Conservation (phyloP, 2,888 invertebrate species). For the Eilema caniola region DNA sequence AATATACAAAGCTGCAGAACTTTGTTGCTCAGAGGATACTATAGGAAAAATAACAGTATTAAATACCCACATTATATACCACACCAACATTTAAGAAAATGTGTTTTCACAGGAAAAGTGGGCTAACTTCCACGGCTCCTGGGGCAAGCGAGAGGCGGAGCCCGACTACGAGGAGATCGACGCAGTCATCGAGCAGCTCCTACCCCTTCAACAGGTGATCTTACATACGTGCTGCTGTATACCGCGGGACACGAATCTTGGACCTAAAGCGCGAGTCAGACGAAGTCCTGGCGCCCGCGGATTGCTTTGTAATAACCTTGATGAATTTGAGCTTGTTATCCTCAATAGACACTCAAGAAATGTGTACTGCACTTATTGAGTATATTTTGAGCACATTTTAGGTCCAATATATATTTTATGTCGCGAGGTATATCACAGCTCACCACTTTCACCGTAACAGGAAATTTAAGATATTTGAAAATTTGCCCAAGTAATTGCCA, state of each 20-base stretch:
- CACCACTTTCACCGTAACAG: not conserved
- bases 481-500: not conserved
- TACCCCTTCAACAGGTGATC: conserved; percentile 71
- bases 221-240: not conserved
- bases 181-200: conserved; percentile 68
- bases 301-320: too few relatives aligned
- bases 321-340: too few relatives aligned
- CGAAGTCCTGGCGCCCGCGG: too few relatives aligned
- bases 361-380: too few relatives aligned
- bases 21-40: too few relatives aligned
- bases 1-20: not conserved
- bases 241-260: too few relatives aligned
- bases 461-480: not conserved
- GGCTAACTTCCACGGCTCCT: conserved; percentile 89
- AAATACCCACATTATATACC: not conserved
- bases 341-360: too few relatives aligned
- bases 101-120: conserved; percentile 85
- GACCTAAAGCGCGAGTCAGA: too few relatives aligned
- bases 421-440: not conserved
- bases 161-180: conserved; percentile 80
- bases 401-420: too few relatives aligned
- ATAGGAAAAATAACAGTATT: too few relatives aligned
- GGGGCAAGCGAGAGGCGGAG: conserved; percentile 89
- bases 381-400: too few relatives aligned
- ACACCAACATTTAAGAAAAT: not conserved